Evolutionary conservation across 2,888 invertebrate species (phyloP).

Genomic region (Tetrapedia diversipes): DNA sequence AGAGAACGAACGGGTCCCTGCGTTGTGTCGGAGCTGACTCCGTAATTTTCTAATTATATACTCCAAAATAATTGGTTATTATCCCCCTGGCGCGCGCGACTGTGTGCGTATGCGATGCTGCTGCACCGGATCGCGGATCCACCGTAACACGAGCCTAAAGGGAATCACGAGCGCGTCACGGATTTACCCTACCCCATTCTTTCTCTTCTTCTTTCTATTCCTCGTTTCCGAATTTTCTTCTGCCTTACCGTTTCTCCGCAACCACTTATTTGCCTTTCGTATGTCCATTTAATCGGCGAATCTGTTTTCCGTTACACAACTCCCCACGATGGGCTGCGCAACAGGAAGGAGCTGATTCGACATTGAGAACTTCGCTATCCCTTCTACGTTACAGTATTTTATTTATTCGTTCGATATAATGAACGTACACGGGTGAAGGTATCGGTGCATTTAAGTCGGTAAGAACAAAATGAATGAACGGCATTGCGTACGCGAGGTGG

Average conservation of each 20-base stretch:
- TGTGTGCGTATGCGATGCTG: constrained; percentile 67
- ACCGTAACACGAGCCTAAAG: constrained; percentile 74
- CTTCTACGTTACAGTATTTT: too few relatives aligned
- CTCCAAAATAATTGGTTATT: constrained; percentile 82
- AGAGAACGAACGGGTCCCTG: constrained; percentile 65
- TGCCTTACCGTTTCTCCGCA: neutral
- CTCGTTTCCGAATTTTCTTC: constrained; percentile 11
- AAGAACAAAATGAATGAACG: too few relatives aligned
- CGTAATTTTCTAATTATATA: constrained; percentile 82
- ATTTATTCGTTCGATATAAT: too few relatives aligned
- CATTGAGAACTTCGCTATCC: too few relatives aligned
- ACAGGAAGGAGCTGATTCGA: too few relatives aligned
- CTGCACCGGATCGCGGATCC: constrained; percentile 72
- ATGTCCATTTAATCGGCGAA: too few relatives aligned
- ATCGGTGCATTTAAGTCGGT: too few relatives aligned
- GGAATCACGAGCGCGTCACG: constrained; percentile 78
- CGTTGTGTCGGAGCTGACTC: constrained; percentile 78
- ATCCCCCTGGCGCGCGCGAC: constrained; percentile 72
- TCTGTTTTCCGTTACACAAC: too few relatives aligned
- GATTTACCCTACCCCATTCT: constrained; percentile 42
- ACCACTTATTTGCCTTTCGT: neutral
- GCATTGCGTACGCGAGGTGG: constrained; percentile 26
- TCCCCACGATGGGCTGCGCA: too few relatives aligned
- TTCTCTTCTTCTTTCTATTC: neutral
- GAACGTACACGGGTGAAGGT: too few relatives aligned